Conservation (phyloP, 2,797 vertebrate species). For the Molossus alvarezi region DNA sequence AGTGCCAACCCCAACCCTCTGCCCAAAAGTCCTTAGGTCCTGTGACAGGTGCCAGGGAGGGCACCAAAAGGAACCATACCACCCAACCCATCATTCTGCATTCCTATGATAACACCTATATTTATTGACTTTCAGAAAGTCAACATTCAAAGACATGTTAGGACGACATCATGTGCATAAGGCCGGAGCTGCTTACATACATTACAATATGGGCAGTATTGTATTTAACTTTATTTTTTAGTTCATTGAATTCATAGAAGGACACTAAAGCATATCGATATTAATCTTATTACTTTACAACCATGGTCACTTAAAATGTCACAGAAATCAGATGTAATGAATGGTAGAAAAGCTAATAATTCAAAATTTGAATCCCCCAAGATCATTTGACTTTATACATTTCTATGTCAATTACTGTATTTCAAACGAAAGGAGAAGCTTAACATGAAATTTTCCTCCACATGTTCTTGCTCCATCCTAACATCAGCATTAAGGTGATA, state of each 20-base stretch:
- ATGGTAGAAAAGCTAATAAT: not conserved
- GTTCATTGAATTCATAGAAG: conserved; percentile 34
- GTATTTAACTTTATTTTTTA: conserved; percentile 43
- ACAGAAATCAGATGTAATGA: not conserved
- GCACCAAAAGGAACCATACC: not conserved
- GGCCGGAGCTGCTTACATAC: not conserved
- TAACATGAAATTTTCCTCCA: not conserved
- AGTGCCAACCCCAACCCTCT: not conserved
- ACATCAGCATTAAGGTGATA: not conserved
- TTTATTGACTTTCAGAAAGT: conserved; percentile 26
- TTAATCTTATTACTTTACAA: conserved; percentile 65
- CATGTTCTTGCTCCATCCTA: not conserved
- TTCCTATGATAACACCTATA: not conserved
- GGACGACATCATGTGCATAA: not conserved
- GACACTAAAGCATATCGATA: not conserved
- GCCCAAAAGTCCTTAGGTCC: not conserved
- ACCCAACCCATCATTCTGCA: not conserved
- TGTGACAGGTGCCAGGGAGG: not conserved
- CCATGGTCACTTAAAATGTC: not conserved
- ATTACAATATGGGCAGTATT: not conserved
- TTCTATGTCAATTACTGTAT: conserved; percentile 5
- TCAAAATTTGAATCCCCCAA: not conserved
- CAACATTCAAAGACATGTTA: conserved; percentile 31
- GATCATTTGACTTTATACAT: not conserved
- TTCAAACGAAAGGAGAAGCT: conserved; percentile 52